Evolutionary conservation across 2,888 invertebrate species (phyloP).

Genomic region (Ophioninae sp.): DNA sequence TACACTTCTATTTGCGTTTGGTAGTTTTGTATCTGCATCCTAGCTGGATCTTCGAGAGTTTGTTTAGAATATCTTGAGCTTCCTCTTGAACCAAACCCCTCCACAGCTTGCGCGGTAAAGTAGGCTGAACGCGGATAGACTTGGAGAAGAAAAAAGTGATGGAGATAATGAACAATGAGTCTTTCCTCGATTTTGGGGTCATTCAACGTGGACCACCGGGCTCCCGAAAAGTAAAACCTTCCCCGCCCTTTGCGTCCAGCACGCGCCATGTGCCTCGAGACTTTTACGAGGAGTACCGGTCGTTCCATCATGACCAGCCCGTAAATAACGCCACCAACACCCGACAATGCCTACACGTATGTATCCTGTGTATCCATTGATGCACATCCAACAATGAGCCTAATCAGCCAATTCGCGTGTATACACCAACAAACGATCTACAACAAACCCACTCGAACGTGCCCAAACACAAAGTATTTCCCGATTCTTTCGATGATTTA

Average conservation of each 20-base stretch:
- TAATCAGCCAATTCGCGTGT: conserved; percentile 76
- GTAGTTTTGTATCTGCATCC: not conserved
- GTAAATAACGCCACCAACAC: conserved; percentile 61
- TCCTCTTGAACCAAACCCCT: conserved; percentile 8
- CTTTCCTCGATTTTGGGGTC: conserved; percentile 55
- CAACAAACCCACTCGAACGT: conserved; percentile 72
- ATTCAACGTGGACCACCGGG: conserved; percentile 71
- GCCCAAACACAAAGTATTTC: conserved; percentile 32
- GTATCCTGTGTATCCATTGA: not conserved
- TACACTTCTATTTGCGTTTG: not conserved
- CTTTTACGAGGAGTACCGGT: not conserved
- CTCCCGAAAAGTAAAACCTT: conserved; percentile 44
- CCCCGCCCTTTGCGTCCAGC: conserved; percentile 49
- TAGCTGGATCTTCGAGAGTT: not conserved
- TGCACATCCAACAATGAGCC: conserved; percentile 74
- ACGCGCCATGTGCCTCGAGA: conserved; percentile 45
- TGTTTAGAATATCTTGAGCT: not conserved
- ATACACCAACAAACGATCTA: conserved; percentile 70
- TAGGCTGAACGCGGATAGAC: conserved; percentile 31
- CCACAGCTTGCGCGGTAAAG: conserved; percentile 35
- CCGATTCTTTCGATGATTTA: conserved; percentile 64
- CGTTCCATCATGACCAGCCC: conserved; percentile 49
- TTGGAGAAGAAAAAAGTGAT: conserved; percentile 21
- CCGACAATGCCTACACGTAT: conserved; percentile 21
- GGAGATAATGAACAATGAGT: conserved; percentile 43